phyloP scores from a whole-genome alignment of 1,140 invertebrate genomes.

The Dolichoris vasculosae region DNA sequence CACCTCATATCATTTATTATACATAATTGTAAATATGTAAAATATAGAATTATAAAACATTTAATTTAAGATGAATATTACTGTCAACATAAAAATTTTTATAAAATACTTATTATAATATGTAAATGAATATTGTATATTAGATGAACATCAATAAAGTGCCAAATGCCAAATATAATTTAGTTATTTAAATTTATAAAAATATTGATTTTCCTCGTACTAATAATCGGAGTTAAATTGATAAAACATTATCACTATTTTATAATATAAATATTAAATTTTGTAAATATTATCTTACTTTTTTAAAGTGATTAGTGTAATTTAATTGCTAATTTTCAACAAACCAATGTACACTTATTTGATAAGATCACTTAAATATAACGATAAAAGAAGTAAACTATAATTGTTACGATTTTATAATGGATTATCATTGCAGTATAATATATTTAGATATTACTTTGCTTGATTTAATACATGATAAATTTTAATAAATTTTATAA shows the following conservation, averaged over 20 bases:
- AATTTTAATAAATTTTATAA: not conserved
- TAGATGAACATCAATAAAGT: constrained; percentile 29
- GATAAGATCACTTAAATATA: not conserved
- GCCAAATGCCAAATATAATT: not conserved
- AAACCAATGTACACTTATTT: not conserved
- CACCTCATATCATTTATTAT: not conserved
- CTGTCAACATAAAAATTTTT: not conserved
- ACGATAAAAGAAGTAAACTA: not conserved
- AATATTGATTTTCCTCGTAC: not conserved
- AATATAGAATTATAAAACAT: not conserved
- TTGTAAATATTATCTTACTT: not conserved
- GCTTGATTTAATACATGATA: not conserved
- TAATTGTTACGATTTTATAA: not conserved
- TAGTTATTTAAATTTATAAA: not conserved
- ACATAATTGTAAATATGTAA: constrained; percentile 46
- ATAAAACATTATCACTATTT: not conserved
- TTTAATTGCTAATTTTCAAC: not conserved
- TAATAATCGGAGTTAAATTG: too few species aligned
- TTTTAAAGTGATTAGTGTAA: not conserved
- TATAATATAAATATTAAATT: not conserved
- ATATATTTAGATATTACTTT: not conserved
- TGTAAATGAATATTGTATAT: not conserved
- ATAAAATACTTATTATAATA: not conserved
- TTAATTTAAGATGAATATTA: not conserved
- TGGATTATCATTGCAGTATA: not conserved